Conservation (phyloP, 2,797 vertebrate species). For the Scolopax bukidnonensis region DNA sequence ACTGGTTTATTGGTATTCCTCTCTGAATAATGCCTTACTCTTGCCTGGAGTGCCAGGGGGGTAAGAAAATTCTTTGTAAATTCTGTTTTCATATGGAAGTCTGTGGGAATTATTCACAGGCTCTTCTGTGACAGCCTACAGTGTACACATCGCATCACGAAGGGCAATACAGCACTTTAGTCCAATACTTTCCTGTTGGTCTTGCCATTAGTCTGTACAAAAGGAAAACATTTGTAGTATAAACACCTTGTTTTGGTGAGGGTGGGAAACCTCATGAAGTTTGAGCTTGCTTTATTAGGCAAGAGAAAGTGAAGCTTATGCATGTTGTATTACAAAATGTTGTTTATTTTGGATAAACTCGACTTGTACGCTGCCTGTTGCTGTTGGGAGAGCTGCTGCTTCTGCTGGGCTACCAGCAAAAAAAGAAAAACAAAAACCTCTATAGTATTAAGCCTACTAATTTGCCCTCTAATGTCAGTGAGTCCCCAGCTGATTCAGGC, state of each 20-base stretch:
- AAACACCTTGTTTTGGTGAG: not conserved
- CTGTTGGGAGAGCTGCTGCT: not conserved
- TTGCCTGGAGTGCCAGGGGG: not conserved
- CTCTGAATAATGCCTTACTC: not conserved
- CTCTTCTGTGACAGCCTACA: not conserved
- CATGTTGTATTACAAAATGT: not conserved
- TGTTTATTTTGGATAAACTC: not conserved
- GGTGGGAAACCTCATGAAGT: not conserved
- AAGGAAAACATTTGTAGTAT: not conserved
- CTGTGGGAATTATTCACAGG: not conserved
- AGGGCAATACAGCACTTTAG: not conserved
- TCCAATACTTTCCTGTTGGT: not conserved
- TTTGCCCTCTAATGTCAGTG: not conserved
- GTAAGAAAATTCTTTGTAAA: not conserved
- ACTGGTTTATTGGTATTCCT: slow-evolving; percentile 23
- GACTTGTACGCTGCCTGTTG: not conserved
- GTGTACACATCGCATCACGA: not conserved
- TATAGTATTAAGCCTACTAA: not conserved
- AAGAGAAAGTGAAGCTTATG: not conserved
- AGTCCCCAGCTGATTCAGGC: not conserved
- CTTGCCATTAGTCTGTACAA: not conserved
- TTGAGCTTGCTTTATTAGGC: not conserved
- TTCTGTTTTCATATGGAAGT: not conserved
- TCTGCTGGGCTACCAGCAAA: not conserved
- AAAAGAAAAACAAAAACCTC: not conserved